Base-by-base conservation (phyloP, 2,113 vertebrate species). In the Anser cygnoides region DNA sequence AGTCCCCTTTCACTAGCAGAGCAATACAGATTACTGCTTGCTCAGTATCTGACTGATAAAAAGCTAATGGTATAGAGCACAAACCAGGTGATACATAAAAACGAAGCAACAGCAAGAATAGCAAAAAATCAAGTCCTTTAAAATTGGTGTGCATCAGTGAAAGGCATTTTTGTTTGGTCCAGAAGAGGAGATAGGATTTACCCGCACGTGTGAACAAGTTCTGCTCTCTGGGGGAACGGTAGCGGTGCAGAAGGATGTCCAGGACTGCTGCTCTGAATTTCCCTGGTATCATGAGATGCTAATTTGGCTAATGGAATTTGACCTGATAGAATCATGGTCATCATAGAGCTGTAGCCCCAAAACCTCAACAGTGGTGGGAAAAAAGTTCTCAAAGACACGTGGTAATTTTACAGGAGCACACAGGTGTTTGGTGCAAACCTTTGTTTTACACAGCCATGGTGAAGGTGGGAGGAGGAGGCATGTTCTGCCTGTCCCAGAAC, bases 201-300 rank as follows among this genome's bases (percentile, higher is more conserved):
- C 49, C 54, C 67, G 15, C 0, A 0, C 11, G 66, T 28, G 68
- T 28, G 63, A 66, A 55, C 57, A 15, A 50, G 33, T 59, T 63
- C 49, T 84, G 76, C 41, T 79, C 52, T 35, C 13, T 2, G 14
- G 49, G 49, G 81, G 21, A 13, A 23, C 3, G 20, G 26, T 8
- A 37, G 19, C 44, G 22, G n/a, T 23, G n/a, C 3, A 0, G 0
- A 31, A 61, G 37, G 67, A 11, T 13, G 16, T 28, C 61, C 7
- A 2, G 46, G 17, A 13, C 4, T 35, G 54, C 70, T 59, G 4
- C 29, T 52, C 52, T 50, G 26, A 37, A 28, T 79, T 35, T 8
- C 0, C 0, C 25, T 37, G 33, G 5, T 21, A 10, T 57, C 7
- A 0, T 2, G 55, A 80, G 57, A n/a, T 44, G 61, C 72, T 80